phyloP scores from a whole-genome alignment of 2,888 invertebrate genomes.

The Scaptomyza polygonia region DNA sequence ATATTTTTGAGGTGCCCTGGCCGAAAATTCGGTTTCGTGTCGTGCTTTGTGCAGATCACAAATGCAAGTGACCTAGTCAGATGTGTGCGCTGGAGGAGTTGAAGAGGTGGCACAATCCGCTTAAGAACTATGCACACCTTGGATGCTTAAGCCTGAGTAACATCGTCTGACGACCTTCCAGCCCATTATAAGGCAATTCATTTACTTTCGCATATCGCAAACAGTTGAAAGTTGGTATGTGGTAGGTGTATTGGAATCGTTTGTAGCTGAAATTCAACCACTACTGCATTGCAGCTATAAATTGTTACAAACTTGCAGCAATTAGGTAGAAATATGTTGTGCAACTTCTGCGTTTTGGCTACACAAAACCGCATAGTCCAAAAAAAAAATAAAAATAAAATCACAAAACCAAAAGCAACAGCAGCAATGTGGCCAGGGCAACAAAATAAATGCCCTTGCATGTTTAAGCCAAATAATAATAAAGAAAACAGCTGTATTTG shows the following conservation, averaged over 20 bases:
- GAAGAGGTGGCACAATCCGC: conserved; percentile 22
- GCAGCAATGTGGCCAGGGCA: conserved; percentile 39
- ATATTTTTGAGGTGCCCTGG: conserved; percentile 57
- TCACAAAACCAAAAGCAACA: neutral
- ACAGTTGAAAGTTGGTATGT: neutral
- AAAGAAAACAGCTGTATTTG: conserved; percentile 54
- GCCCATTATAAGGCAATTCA: conserved; percentile 46
- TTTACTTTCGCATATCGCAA: conserved; percentile 35
- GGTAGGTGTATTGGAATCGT: conserved; percentile 8
- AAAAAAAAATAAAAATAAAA: conserved; percentile 10
- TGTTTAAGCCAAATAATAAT: conserved; percentile 69
- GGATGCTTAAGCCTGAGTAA: conserved; percentile 18
- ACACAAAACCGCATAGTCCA: conserved; percentile 27
- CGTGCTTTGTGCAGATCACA: conserved; percentile 19
- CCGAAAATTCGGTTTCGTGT: conserved; percentile 11
- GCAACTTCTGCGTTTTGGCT: conserved; percentile 31
- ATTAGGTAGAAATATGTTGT: conserved; percentile 69
- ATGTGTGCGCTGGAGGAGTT: neutral
- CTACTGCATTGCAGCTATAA: conserved; percentile 74
- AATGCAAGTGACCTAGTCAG: conserved; percentile 7
- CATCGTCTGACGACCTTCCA: conserved; percentile 31
- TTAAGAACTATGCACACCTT: conserved; percentile 44
- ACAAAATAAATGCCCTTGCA: conserved; percentile 69
- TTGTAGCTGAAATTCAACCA: conserved; percentile 32
- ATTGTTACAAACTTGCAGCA: conserved; percentile 69